Base-by-base conservation (phyloP, 2,113 vertebrate species). In the Spheniscus mendiculus region DNA sequence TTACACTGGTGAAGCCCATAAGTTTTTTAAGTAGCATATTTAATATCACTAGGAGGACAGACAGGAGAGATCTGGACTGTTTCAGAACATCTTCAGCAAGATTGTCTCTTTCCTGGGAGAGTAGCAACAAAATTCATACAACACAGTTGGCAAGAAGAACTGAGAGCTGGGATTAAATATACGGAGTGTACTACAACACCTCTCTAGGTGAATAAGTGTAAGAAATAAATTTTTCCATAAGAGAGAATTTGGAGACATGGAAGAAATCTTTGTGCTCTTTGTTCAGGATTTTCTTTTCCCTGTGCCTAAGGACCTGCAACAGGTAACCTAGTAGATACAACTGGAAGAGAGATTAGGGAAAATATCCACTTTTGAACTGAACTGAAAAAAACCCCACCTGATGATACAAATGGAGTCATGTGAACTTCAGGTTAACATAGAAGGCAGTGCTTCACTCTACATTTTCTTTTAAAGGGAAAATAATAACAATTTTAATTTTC, bases 401-500 rank as follows among this genome's bases (percentile, higher is more conserved):
- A 36, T 45, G 14, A 74, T 22, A 22, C 7, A 56, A 36, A 19
- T 45, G 38, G n/a, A 91, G 11, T 14, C 40, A 32, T 1, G 4
- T 58, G 69, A 76, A 59, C 14, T 82, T 59, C 4, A 6, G 30
- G n/a, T 59, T 95, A 95, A 65, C 42, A 45, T 14, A 56, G 65
- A 59, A 77, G 29, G 50, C 47, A 78, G 22, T 50, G 34, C 38
- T 83, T 81, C n/a, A 44, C 5, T 40, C 52, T 32, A 10, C 11
- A 20, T n/a, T 69, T 66, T 74, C 38, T 55, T 84, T 79, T 71
- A 47, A 89, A 69, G 17, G 49, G 9, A 78, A 89, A 67, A 76
- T 34, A 71, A n/a, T 52, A 74, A 81, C 10, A 4, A 70, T 78
- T 89, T 89, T 87, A 61, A 93, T 93, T 78, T 93, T 90, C 59